Evolutionary conservation across 2,888 invertebrate genomes (phyloP).

Genomic region (Eledone cirrhosa): DNA sequence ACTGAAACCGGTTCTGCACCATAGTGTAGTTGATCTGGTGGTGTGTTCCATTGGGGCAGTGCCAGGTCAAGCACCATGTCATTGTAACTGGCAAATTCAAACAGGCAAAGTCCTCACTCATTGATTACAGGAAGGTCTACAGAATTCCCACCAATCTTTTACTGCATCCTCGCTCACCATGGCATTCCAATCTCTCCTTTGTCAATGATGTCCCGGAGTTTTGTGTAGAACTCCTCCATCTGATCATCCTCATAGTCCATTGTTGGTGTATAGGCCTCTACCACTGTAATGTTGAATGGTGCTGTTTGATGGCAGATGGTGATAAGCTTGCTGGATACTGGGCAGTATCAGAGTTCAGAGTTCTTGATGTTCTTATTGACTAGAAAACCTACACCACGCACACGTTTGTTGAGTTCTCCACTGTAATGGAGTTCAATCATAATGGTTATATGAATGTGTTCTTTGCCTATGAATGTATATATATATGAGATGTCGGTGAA

Average conservation of each 20-base stretch:
- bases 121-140: constrained; percentile 32
- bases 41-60: constrained; percentile 38
- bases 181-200: constrained; percentile 37
- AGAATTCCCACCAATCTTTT: constrained; percentile 31
- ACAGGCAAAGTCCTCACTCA: constrained; percentile 33
- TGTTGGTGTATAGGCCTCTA: constrained; percentile 39
- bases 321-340: constrained; percentile 34
- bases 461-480: too few species aligned
- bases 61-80: constrained; percentile 31
- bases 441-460: too few species aligned
- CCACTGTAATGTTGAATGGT: constrained; percentile 38
- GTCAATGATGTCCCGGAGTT: constrained; percentile 32
- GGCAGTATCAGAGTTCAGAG: constrained; percentile 24
- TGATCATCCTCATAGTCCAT: constrained; percentile 31
- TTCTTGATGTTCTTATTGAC: too few species aligned
- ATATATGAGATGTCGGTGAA: too few species aligned
- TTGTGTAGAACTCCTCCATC: constrained; percentile 34
- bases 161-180: constrained; percentile 34
- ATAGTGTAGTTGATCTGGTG: constrained; percentile 37
- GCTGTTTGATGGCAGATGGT: constrained; percentile 35
- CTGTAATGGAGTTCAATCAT: too few species aligned
- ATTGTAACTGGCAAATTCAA: constrained; percentile 35
- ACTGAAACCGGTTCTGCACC: too few species aligned
- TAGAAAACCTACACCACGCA: too few species aligned
- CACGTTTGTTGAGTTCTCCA: too few species aligned